Evolutionary conservation across 2,113 vertebrate species (phyloP).

Genomic region (Heterocephalus glaber): DNA sequence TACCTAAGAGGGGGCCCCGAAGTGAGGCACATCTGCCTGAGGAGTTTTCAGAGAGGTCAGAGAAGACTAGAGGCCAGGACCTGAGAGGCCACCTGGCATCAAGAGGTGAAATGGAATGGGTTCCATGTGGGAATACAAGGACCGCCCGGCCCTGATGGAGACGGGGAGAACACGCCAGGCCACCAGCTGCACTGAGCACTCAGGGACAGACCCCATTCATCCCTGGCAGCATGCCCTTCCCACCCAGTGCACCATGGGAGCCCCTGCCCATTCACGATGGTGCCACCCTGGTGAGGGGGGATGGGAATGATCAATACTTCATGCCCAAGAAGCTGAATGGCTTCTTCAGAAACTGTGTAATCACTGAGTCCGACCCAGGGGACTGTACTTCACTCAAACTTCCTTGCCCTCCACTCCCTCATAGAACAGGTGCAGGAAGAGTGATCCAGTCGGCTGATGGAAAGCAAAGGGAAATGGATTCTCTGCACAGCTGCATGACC

Average conservation of each 20-base stretch:
- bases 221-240: background rate
- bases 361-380: background rate
- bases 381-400: background rate
- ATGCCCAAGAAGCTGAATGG: background rate
- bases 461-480: background rate
- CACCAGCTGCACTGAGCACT: background rate
- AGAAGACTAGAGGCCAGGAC: background rate
- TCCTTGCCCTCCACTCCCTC: background rate
- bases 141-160: accelerated
- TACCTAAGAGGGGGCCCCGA: background rate
- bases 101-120: background rate
- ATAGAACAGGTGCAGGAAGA: background rate
- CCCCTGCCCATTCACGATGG: background rate
- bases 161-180: background rate
- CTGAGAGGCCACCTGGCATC: background rate
- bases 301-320: background rate
- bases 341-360: background rate
- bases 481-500: background rate
- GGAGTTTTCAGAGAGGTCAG: background rate
- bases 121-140: background rate
- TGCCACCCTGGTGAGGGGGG: background rate
- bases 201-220: background rate
- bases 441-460: background rate
- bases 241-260: background rate
- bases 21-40: background rate